Evolutionary conservation across 2,113 vertebrate genomes (phyloP).

Genomic region (Myanophis thanlyinensis): DNA sequence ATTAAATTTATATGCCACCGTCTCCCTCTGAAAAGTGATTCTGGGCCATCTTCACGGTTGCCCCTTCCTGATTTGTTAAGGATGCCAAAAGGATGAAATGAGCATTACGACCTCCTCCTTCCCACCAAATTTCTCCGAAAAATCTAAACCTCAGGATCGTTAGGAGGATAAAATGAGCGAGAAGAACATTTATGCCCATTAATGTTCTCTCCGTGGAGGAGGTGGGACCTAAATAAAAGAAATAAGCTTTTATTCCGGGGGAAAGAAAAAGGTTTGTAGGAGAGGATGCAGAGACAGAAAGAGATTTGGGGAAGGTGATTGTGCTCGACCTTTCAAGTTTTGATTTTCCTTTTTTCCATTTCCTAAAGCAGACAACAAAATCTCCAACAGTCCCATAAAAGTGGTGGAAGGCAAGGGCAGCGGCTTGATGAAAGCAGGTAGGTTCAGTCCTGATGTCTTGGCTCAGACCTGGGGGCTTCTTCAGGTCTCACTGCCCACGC

Average conservation of each 20-base stretch:
- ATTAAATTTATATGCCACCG: neutral
- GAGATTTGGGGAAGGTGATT: neutral
- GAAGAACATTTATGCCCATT: neutral
- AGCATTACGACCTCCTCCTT: neutral
- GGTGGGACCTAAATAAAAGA: neutral
- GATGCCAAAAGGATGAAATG: neutral
- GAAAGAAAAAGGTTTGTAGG: neutral
- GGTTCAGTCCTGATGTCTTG: neutral
- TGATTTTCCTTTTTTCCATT: accelerated
- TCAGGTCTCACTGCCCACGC: neutral
- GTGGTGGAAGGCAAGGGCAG: conserved; percentile 69
- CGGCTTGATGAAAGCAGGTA: conserved; percentile 85
- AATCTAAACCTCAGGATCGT: neutral
- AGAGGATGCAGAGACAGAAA: neutral
- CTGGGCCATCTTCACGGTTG: neutral
- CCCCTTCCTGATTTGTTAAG: neutral
- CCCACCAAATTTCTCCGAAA: neutral
- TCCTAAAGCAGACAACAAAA: conserved; percentile 63
- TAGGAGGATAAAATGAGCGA: neutral
- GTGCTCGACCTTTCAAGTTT: neutral
- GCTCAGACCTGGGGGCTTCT: neutral
- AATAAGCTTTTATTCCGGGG: neutral
- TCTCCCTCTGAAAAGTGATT: neutral
- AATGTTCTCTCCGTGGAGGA: neutral
- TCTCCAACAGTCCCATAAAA: conserved; percentile 72